Base-by-base conservation (phyloP, 2,797 vertebrate genomes). In the Tragelaphus oryx region DNA sequence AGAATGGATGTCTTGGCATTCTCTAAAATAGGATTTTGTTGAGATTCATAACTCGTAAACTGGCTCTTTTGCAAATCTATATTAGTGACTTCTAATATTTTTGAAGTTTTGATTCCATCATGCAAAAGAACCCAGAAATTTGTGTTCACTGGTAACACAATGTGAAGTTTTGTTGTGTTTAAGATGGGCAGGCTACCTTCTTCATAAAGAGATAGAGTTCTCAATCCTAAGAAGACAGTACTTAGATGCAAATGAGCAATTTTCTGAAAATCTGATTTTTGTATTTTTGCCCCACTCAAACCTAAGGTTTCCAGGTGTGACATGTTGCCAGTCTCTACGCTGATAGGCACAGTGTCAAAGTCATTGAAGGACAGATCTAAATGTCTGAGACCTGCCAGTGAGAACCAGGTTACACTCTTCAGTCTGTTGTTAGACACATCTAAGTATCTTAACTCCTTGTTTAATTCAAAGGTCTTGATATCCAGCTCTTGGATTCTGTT, bases 381-480 rank as follows among this genome's bases (percentile, higher is more conserved):
- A 50, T 98, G 96, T 89, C 76, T 95, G 14, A 99, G 98, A 89
- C 94, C 95, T 0, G 20, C n/a, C 84, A 99, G 96, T 65, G 98
- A 98, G 41, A 99, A 98, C 94, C 98, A 95, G 3, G 89, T 97
- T 92, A 99, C 81, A 79, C 97, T 98, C 46, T 52, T 97, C 93
- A 99, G 97, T 8, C 85, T 96, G 95, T 99, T 99, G 97, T 99
- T 98, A 4, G 99, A 99, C 94, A 99, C 94, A 94, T 99, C 99
- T 92, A 99, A 98, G 60, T 98, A 94, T 95, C 98, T 87, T 91
- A 99, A 97, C 44, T 98, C 87, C 26, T 98, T 81, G 1, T 99
- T 99, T 90, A 97, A 93, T 30, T 96, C 87, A 78, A 99, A 99
- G 8, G 98, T 97, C 82, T 97, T 97, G 0, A 95, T 93, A 76